A percentile compares a stretch with the other conserved stretches of the same genome.
Conservation (phyloP, 2,888 invertebrate genomes). For the Volucella zonaria region DNA sequence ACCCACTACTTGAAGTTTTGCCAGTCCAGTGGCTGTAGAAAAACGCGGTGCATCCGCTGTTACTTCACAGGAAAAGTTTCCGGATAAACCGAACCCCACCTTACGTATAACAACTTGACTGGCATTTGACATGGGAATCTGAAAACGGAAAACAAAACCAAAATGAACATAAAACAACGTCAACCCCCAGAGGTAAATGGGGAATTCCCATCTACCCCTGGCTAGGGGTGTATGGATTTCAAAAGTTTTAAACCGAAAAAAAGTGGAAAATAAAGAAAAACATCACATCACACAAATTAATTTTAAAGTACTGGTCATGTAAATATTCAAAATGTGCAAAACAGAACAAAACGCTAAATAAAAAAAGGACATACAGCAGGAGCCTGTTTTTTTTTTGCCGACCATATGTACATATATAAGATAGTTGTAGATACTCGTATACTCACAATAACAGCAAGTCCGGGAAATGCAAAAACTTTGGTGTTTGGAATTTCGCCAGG, state of each 20-base stretch:
- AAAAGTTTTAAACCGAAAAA: constrained; percentile 40
- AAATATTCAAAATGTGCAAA: constrained; percentile 27
- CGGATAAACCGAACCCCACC: constrained; percentile 88
- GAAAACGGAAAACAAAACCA: constrained; percentile 75
- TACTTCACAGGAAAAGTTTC: constrained; percentile 91
- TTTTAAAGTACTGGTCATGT: constrained; percentile 37
- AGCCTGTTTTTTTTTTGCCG: constrained; percentile 8
- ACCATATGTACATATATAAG: too few relatives aligned
- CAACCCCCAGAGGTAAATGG: background rate
- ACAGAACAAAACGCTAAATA: constrained; percentile 33
- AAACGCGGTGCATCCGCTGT: constrained; percentile 89
- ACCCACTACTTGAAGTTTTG: constrained; percentile 90
- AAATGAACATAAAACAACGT: constrained; percentile 8
- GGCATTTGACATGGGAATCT: constrained; percentile 89
- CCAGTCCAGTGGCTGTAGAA: constrained; percentile 86
- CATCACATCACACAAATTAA: constrained; percentile 31
- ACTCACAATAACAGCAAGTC: constrained; percentile 93
- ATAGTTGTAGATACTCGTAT: constrained; percentile 30
- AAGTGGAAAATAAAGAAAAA: constrained; percentile 13
- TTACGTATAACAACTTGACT: constrained; percentile 88
- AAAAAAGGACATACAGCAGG: constrained; percentile 20
- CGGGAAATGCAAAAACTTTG: constrained; percentile 89
- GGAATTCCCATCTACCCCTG: background rate
- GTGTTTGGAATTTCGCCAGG: constrained; percentile 89
- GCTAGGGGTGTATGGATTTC: constrained; percentile 5